Base-by-base conservation (phyloP, 2,888 invertebrate genomes). In the Trissolcus japonicus region DNA sequence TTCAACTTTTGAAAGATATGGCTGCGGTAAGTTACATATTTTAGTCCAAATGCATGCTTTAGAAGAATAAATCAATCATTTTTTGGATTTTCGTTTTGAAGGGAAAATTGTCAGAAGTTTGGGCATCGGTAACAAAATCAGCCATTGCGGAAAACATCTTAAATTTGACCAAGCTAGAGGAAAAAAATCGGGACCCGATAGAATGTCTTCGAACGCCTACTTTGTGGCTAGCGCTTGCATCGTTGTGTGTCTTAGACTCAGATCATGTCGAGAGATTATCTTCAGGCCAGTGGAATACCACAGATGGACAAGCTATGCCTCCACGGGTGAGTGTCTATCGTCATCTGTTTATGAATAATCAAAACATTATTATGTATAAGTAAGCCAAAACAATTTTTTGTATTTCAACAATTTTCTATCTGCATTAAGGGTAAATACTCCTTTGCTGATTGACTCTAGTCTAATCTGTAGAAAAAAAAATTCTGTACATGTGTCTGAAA, bases 191-290 rank as follows among this genome's bases (percentile, higher is more conserved):
- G 59, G 90, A 91, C 7, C 96, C 95, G 0, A 92, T 92, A 54
- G 92, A 94, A 79, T 98, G 98, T 88, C 91, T 98, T 54, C 93
- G 94, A 82, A 93, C 94, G 35, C 95, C 97, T 1, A 94, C 95
- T 0, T 91, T 98, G 62, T 99, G 99, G 99, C 90, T 98, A 82
- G 95, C 98, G 0, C 90, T 99, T 61, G 96, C 98, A 0, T 96
- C 98, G 0, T 92, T 99, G 13, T 97, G 98, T 88, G 96, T 98
- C 2, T 91, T 98, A 79, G 96, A 97, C 84, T 94, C 95, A 67
- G 95, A 97, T 77, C 97, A 98, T 86, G 95, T 97, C 0, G 97
- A 97, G 82, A 89, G 93, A 75, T 88, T 95, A 66, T 94, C 94
- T 0, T 94, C 94, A 25, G 95, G 94, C 0, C 95, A 95, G 83